Evolutionary conservation across 1,140 invertebrate species (phyloP), one percentile per base, ranked within the genome.

Genomic region (Drosophila tsacasi): DNA sequence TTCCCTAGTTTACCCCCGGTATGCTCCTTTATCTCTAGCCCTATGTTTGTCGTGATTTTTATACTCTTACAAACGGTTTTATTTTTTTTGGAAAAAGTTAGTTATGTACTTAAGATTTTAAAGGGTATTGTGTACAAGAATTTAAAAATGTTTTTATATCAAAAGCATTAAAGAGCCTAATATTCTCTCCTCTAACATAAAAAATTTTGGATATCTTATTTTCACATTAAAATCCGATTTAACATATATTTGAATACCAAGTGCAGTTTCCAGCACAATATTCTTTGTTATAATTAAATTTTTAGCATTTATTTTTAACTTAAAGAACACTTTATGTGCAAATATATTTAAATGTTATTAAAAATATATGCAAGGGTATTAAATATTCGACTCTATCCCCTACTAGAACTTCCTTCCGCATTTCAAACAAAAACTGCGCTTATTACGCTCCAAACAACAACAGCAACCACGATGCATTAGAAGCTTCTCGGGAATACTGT

Each of bases 381-480:
- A 1, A 37, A 10, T 2, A 2, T 6, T 12, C 35, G 5, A 23
- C 35, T 49, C 9, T 37, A 35, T 8, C 7, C 6, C n/a, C 4
- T 0, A 0, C 30, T 9, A 21, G 2, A 17, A 4, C 19, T 55
- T 35, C 19, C 35, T 55, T 55, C 32, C 54, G 32, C 32, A 9
- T 64, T 69, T 40, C 39, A 67, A 72, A 80, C 77, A 81, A 50
- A 81, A 89, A 87, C 77, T 83, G 83, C 83, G 83, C 84, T 87
- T 86, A 87, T 86, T 87, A 87, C 73, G 64, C 57, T 13, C 50
- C 50, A 35, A 50, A 19, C 40, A 44, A 44, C 32, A 37, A 37
- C 32, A 32, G 27, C 65, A 61, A 47, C 47, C 46, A 65, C 63
- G 8, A 63, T 65, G 82, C 83, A 87, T 86, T 86, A 87, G 83